Conservation (phyloP, 2,888 invertebrate genomes). For the Furcula furcula region DNA sequence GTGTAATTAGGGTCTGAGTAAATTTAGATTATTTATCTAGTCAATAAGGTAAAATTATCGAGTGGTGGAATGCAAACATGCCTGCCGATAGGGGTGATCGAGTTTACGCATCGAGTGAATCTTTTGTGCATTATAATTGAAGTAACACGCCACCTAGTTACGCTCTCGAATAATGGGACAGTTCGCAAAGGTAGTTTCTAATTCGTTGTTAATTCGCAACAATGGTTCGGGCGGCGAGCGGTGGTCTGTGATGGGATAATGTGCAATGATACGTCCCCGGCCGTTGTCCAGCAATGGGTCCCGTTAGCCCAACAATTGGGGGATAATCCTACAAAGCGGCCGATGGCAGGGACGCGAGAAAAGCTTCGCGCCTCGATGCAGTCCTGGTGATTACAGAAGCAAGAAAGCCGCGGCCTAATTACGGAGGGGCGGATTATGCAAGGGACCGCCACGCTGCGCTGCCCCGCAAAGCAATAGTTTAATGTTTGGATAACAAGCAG, state of each 20-base stretch:
- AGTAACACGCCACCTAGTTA: constrained; percentile 73
- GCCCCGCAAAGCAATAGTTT: constrained; percentile 49
- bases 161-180: constrained; percentile 60
- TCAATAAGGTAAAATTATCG: constrained; percentile 49
- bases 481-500: constrained; percentile 66
- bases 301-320: constrained; percentile 70
- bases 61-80: constrained; percentile 36
- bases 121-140: constrained; percentile 43
- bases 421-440: constrained; percentile 64
- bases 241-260: constrained; percentile 62
- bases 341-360: constrained; percentile 66
- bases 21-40: constrained; percentile 66
- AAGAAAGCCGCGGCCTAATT: constrained; percentile 69
- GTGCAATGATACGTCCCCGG: constrained; percentile 72
- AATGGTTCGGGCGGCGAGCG: constrained; percentile 54
- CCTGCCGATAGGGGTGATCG: constrained; percentile 39
- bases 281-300: constrained; percentile 53
- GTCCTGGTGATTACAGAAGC: constrained; percentile 53
- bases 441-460: constrained; percentile 56
- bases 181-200: constrained; percentile 64
- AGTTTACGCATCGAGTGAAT: constrained; percentile 11
- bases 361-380: constrained; percentile 74
- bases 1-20: constrained; percentile 70
- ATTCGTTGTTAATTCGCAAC: constrained; percentile 75
- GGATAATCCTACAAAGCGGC: constrained; percentile 74